phyloP scores from a whole-genome alignment of 2,888 invertebrate species.

The Mactromeris polynyma region DNA sequence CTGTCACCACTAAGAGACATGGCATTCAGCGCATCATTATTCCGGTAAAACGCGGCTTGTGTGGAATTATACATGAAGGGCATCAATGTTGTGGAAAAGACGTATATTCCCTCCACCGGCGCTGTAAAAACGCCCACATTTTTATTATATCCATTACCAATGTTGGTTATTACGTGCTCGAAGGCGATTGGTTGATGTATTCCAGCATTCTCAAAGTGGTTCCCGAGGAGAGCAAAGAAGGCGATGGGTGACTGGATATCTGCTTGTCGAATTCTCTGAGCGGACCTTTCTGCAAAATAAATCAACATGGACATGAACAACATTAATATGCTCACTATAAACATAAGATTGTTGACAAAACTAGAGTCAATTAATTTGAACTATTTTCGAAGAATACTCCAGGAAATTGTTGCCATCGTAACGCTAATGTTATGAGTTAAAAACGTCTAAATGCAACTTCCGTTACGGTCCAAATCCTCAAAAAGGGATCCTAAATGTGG shows the following conservation, averaged over 20 bases:
- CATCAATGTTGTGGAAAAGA: constrained; percentile 2
- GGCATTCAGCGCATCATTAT: background rate
- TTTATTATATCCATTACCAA: background rate
- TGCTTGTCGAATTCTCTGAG: background rate
- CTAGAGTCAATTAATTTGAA: no score
- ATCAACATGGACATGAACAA: background rate
- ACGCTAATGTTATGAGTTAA: no score
- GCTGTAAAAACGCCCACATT: background rate
- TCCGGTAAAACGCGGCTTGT: background rate
- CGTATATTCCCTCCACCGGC: constrained; percentile 13
- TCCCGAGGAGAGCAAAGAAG: background rate
- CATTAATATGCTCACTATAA: no score
- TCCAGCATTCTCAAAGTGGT: background rate
- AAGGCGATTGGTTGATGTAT: background rate
- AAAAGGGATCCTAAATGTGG: no score
- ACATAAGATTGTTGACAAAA: no score
- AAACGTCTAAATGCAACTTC: no score
- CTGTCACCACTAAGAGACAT: background rate
- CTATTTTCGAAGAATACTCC: no score
- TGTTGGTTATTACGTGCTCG: background rate
- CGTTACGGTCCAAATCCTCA: no score
- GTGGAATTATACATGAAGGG: background rate
- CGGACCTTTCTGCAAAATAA: background rate
- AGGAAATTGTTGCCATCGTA: no score
- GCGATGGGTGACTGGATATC: background rate